These are phyloP conservation scores for Cepaea hortensis DNA, from an alignment of 2,888 invertebrate genomes.

Conservation along the genomic window DNA sequence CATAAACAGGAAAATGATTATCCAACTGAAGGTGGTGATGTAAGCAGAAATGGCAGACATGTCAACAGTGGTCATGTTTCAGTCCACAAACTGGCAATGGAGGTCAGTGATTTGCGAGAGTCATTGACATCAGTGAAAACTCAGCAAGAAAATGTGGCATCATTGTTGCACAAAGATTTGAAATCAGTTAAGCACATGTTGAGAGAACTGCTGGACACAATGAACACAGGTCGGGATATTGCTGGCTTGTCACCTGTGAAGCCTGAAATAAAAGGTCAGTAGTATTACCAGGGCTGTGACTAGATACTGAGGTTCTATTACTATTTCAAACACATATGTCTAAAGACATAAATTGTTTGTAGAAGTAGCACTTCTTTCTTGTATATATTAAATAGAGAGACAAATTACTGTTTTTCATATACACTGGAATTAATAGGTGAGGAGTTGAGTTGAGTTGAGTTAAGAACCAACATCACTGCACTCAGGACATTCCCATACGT, in stretches of 20 bases:
- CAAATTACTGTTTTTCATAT: too few relatives aligned
- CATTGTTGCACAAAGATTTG: constrained; percentile 62
- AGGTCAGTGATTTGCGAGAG: constrained; percentile 54
- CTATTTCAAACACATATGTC: too few relatives aligned
- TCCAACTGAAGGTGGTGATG: constrained; percentile 8
- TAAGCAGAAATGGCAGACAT: not conserved
- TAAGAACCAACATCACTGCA: too few relatives aligned
- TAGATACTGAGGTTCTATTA: too few relatives aligned
- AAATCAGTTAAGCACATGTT: constrained; percentile 56
- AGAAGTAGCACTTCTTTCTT: too few relatives aligned
- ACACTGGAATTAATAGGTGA: too few relatives aligned
- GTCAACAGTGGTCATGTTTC: not conserved
- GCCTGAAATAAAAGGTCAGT: not conserved
- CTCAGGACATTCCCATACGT: too few relatives aligned
- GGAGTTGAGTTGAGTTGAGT: too few relatives aligned
- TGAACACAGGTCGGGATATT: not conserved
- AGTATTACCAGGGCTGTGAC: not conserved
- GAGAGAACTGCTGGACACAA: constrained; percentile 39
- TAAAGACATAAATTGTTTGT: too few relatives aligned
- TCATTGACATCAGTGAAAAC: constrained; percentile 57
- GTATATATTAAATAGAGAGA: too few relatives aligned
- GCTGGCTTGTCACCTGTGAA: not conserved
- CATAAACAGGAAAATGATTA: not conserved
- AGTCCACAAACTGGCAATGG: constrained; percentile 18
- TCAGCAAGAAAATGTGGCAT: constrained; percentile 61